phyloP scores from a whole-genome alignment of 1,140 invertebrate genomes.

The Drosophila fuyamai region DNA sequence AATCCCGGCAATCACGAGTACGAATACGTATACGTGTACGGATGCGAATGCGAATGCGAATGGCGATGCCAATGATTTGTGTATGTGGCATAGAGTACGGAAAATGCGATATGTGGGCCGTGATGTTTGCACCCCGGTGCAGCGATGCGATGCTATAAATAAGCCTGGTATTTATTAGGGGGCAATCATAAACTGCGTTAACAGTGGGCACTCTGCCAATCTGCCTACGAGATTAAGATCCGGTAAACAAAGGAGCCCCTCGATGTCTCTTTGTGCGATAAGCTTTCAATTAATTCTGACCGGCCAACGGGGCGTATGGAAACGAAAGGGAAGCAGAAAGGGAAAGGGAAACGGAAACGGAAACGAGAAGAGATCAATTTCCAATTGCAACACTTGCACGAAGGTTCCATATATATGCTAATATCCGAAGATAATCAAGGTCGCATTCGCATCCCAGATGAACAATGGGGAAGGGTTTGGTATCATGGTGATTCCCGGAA shows the following conservation, averaged over 20 bases:
- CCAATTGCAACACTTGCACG: neutral
- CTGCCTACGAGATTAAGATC: neutral
- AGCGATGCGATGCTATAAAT: conserved; percentile 26
- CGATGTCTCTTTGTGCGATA: conserved; percentile 31
- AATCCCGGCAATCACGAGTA: conserved; percentile 15
- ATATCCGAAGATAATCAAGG: conserved; percentile 12
- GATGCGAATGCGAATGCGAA: neutral
- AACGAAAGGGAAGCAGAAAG: neutral
- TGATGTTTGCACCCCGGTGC: conserved; percentile 28
- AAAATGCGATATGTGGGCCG: conserved; percentile 3
- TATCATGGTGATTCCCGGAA: neutral
- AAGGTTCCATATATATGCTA: conserved; percentile 3
- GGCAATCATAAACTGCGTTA: conserved; percentile 37
- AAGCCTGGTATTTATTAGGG: conserved; percentile 30
- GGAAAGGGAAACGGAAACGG: conserved; percentile 2
- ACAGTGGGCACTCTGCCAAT: neutral
- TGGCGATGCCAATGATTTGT: conserved; percentile 4
- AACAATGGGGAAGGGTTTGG: neutral
- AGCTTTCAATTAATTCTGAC: conserved; percentile 59
- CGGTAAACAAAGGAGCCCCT: conserved; percentile 17
- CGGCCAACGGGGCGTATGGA: conserved; percentile 1
- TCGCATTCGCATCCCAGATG: neutral
- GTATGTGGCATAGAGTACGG: neutral
- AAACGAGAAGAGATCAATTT: conserved; percentile 12
- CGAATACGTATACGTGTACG: conserved; percentile 11